phyloP scores from a whole-genome alignment of 2,888 invertebrate genomes.

The Anoplius nigerrimus region DNA sequence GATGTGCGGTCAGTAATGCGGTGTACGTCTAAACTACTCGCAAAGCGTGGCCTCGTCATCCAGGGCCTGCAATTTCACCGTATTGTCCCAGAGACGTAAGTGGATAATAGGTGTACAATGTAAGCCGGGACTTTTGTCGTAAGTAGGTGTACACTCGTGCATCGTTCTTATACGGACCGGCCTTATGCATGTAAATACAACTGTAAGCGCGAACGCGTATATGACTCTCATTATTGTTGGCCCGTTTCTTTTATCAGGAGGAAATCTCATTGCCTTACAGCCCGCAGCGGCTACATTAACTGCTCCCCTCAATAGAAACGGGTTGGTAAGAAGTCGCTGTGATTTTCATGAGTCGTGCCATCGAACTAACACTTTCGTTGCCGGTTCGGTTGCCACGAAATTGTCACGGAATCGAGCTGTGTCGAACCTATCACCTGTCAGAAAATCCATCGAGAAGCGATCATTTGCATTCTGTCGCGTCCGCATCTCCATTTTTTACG shows the following conservation, averaged over 20 bases:
- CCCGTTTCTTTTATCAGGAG: background rate
- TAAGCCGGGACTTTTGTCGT: constrained; percentile 56
- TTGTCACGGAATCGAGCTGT: too few relatives aligned
- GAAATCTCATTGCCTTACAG: background rate
- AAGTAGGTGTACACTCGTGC: constrained; percentile 42
- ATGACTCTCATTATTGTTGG: background rate
- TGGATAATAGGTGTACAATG: constrained; percentile 64
- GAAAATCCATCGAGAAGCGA: too few relatives aligned
- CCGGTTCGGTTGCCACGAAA: too few relatives aligned
- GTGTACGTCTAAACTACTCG: constrained; percentile 47
- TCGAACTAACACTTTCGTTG: too few relatives aligned
- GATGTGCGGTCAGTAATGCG: constrained; percentile 37
- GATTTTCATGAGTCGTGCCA: too few relatives aligned
- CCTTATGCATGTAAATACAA: too few relatives aligned
- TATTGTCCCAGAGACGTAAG: constrained; percentile 66
- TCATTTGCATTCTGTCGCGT: too few relatives aligned
- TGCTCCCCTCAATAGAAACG: too few relatives aligned
- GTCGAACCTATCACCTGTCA: too few relatives aligned
- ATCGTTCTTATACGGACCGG: too few relatives aligned
- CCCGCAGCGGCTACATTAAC: background rate
- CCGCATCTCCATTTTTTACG: too few relatives aligned
- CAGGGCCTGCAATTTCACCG: constrained; percentile 63
- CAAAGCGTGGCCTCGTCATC: constrained; percentile 59
- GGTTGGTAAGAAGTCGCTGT: too few relatives aligned
- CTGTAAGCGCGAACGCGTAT: background rate